phyloP scores from a whole-genome alignment of 2,113 vertebrate species.

The Baryphthengus martii region DNA sequence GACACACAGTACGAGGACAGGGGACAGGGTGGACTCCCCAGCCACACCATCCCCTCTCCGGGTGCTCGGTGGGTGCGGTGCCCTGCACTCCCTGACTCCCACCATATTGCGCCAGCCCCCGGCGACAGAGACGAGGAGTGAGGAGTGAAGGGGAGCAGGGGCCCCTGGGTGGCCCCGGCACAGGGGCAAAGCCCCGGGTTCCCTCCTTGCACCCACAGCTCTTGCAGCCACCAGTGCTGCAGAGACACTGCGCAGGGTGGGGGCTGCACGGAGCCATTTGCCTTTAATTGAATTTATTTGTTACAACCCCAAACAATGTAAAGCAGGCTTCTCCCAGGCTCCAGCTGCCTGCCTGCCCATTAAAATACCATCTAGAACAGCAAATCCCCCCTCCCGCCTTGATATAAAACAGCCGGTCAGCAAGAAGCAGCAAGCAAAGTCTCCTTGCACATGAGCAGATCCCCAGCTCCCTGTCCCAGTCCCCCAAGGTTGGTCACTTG shows the following conservation, averaged over 20 bases:
- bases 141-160: background rate
- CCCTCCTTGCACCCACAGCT: background rate
- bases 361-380: conserved; percentile 68
- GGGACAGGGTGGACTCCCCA: background rate
- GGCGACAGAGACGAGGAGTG: accelerated
- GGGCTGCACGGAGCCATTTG: conserved; percentile 50
- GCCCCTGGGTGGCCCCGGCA: background rate
- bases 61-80: background rate
- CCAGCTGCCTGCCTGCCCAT: conserved; percentile 68
- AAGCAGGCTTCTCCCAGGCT: conserved; percentile 67
- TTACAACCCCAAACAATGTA: conserved; percentile 71
- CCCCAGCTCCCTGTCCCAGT: background rate
- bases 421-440: background rate
- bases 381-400: conserved; percentile 64
- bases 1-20: background rate
- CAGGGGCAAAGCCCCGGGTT: background rate
- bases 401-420: conserved; percentile 69
- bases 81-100: background rate
- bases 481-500: background rate
- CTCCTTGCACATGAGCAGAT: background rate
- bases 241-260: conserved; percentile 42
- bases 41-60: background rate
- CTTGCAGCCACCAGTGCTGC: background rate
- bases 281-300: conserved; percentile 70
- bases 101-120: background rate